Evolutionary conservation across 2,113 vertebrate genomes (phyloP).

Genomic region (Tachycineta bicolor): DNA sequence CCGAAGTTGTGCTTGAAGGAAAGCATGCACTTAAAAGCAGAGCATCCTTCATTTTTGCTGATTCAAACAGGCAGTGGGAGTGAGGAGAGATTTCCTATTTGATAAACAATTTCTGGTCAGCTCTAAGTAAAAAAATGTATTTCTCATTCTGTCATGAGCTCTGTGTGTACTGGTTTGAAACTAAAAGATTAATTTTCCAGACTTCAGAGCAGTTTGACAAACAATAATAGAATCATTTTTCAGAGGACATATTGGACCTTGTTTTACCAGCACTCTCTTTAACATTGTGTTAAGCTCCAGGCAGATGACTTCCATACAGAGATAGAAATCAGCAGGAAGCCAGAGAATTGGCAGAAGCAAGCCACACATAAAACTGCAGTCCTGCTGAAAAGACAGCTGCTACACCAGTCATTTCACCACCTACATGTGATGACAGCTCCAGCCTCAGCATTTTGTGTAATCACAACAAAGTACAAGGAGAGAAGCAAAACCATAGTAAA

Average conservation of each 20-base stretch:
- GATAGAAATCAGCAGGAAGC: constrained; percentile 11
- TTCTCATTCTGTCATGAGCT: not conserved
- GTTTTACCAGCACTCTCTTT: not conserved
- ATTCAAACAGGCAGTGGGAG: not conserved
- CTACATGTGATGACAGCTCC: not conserved
- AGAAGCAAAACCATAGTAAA: not conserved
- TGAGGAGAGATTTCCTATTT: not conserved
- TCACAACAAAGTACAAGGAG: not conserved
- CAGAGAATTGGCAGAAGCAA: constrained; percentile 23
- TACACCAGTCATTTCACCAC: constrained; percentile 18
- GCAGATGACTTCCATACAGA: constrained; percentile 2
- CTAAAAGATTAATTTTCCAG: not conserved
- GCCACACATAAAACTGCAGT: not conserved
- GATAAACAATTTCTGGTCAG: not conserved
- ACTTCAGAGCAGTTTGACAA: not conserved
- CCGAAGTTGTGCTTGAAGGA: not conserved
- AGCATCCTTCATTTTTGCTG: not conserved
- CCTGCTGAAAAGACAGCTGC: constrained; percentile 43
- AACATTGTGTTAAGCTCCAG: not conserved
- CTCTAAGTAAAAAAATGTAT: not conserved
- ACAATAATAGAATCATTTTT: not conserved
- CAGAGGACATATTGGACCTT: not conserved
- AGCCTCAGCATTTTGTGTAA: not conserved
- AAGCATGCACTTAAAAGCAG: not conserved
- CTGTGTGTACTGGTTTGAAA: not conserved